phyloP scores from a whole-genome alignment of 2,797 vertebrate species.

The Danio kyathit region DNA sequence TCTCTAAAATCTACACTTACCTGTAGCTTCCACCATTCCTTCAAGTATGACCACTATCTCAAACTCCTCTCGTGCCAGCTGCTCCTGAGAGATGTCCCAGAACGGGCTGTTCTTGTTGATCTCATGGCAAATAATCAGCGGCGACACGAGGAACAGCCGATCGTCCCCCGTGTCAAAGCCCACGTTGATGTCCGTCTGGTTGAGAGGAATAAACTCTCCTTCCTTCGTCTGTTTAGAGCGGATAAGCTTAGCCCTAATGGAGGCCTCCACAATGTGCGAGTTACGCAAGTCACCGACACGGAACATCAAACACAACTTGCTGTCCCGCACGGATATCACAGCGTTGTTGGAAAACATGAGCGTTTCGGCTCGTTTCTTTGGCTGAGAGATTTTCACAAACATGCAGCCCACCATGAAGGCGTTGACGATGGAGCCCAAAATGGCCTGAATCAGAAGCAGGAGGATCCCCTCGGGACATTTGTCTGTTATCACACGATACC shows the following conservation, averaged over 20 bases:
- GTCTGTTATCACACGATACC: slow-evolving; percentile 71
- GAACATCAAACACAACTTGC: slow-evolving; percentile 70
- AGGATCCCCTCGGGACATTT: slow-evolving; percentile 68
- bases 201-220: slow-evolving; percentile 70
- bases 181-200: slow-evolving; percentile 70
- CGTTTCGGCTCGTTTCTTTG: slow-evolving; percentile 69
- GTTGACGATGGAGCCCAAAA: slow-evolving; percentile 71
- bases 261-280: slow-evolving; percentile 71
- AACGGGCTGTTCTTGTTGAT: slow-evolving; percentile 68
- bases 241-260: slow-evolving; percentile 70
- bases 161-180: slow-evolving; percentile 68
- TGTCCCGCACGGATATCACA: slow-evolving; percentile 66
- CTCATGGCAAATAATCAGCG: slow-evolving; percentile 71
- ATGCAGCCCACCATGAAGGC: slow-evolving; percentile 73
- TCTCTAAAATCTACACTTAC: slow-evolving; percentile 45
- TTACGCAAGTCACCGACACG: slow-evolving; percentile 69
- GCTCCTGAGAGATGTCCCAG: slow-evolving; percentile 68
- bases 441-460: slow-evolving; percentile 69
- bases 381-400: slow-evolving; percentile 72
- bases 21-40: slow-evolving; percentile 72
- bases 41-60: slow-evolving; percentile 72
- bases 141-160: slow-evolving; percentile 70
- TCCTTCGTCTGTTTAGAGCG: slow-evolving; percentile 69
- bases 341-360: slow-evolving; percentile 71
- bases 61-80: slow-evolving; percentile 66